Conservation (phyloP, 2,797 vertebrate species). For the Sebastes iracundus region DNA sequence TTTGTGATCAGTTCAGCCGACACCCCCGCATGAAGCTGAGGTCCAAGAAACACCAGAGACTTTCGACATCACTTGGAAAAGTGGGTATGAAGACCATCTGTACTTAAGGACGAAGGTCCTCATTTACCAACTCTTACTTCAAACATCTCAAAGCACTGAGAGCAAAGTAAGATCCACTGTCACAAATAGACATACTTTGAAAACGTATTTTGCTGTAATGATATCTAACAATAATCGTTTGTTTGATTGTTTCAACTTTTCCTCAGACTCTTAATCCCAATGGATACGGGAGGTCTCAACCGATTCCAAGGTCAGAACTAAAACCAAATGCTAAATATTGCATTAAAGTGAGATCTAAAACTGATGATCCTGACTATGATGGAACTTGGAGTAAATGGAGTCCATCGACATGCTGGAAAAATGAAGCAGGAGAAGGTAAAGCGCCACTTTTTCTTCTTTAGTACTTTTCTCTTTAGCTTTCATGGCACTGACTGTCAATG, state of each 20-base stretch:
- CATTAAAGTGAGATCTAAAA: conserved; percentile 36
- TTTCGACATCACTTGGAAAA: conserved; percentile 53
- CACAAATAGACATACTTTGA: background rate
- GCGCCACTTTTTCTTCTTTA: background rate
- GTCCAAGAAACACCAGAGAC: conserved; percentile 4
- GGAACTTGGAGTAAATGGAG: conserved; percentile 63
- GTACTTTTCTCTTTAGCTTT: background rate
- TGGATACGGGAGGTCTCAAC: fast-evolving
- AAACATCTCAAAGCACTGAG: background rate
- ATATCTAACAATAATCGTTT: background rate
- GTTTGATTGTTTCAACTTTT: background rate
- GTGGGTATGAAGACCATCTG: background rate
- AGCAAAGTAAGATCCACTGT: conserved; percentile 21
- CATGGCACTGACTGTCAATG: background rate
- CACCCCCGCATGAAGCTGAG: conserved; percentile 24
- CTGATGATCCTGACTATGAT: fast-evolving
- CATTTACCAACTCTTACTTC: conserved; percentile 22
- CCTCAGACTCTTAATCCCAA: background rate
- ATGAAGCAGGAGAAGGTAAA: conserved; percentile 33
- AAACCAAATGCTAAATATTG: conserved; percentile 24
- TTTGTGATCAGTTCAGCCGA: conserved; percentile 66
- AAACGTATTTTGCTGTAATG: background rate
- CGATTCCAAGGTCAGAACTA: background rate
- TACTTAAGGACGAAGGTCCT: fast-evolving
- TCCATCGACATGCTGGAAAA: conserved; percentile 27